phyloP scores from a whole-genome alignment of 2,113 vertebrate genomes.

The Chaenocephalus aceratus region DNA sequence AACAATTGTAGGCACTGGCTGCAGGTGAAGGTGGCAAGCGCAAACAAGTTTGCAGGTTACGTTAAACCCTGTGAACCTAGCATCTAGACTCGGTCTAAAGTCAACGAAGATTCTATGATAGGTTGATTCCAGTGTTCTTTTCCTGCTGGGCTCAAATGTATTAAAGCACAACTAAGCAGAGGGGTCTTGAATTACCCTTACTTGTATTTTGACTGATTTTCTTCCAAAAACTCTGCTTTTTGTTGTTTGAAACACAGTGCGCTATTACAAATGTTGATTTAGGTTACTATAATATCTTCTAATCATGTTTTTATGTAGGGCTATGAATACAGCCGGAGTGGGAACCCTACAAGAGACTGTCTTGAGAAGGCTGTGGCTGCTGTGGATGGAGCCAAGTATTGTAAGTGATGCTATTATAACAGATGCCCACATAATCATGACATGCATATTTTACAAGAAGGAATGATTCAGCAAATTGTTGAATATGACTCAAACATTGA shows the following conservation, averaged over 20 bases:
- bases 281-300: neutral
- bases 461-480: neutral
- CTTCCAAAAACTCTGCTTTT: neutral
- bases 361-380: constrained; percentile 90
- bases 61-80: neutral
- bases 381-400: constrained; percentile 92
- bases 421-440: neutral
- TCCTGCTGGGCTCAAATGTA: neutral
- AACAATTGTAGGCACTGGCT: neutral
- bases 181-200: neutral
- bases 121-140: too few species aligned
- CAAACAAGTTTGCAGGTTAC: too few species aligned
- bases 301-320: constrained; percentile 79
- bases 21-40: neutral
- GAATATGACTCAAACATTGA: neutral
- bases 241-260: neutral
- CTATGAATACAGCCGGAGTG: constrained; percentile 92
- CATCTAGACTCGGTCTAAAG: too few species aligned
- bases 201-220: neutral
- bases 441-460: neutral
- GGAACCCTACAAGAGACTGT: constrained; percentile 92
- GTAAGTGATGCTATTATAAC: constrained; percentile 81
- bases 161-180: neutral
- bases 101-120: too few species aligned
- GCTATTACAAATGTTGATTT: neutral